Percentiles rank a stretch among this genome's conserved stretches.
Evolutionary conservation across 2,797 vertebrate species (phyloP).

Genomic region (Malacoraja senta): DNA sequence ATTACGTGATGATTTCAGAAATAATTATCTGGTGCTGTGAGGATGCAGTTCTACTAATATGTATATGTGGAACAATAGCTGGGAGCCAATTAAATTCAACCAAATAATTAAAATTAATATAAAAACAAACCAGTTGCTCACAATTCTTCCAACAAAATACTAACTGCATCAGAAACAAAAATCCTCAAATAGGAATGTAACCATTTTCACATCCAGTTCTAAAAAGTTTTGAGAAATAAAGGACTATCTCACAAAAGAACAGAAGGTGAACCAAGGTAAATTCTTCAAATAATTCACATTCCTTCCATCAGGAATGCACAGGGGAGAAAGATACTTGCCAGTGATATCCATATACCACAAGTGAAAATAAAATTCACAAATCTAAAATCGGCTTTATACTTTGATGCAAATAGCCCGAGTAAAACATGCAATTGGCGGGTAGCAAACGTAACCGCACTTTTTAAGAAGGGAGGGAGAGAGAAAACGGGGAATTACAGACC

Average conservation of each 20-base stretch:
- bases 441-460: too few relatives aligned
- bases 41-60: neutral
- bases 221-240: neutral
- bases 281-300: neutral
- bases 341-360: too few relatives aligned
- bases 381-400: neutral
- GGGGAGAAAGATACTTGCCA: too few relatives aligned
- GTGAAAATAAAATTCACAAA: too few relatives aligned
- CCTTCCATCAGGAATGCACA: neutral
- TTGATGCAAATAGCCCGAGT: neutral
- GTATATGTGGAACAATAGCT: neutral
- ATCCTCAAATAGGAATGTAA: too few relatives aligned
- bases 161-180: too few relatives aligned
- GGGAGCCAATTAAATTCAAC: neutral
- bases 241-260: neutral
- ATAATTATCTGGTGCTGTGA: neutral
- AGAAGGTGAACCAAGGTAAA: neutral
- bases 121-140: too few relatives aligned
- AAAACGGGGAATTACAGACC: too few relatives aligned
- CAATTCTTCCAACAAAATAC: too few relatives aligned
- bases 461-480: too few relatives aligned
- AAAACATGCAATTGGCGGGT: too few relatives aligned
- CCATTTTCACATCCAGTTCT: neutral
- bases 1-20: neutral
- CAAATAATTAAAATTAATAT: too few relatives aligned